phyloP scores from a whole-genome alignment of 2,888 invertebrate species.

The Latrodectus elegans region DNA sequence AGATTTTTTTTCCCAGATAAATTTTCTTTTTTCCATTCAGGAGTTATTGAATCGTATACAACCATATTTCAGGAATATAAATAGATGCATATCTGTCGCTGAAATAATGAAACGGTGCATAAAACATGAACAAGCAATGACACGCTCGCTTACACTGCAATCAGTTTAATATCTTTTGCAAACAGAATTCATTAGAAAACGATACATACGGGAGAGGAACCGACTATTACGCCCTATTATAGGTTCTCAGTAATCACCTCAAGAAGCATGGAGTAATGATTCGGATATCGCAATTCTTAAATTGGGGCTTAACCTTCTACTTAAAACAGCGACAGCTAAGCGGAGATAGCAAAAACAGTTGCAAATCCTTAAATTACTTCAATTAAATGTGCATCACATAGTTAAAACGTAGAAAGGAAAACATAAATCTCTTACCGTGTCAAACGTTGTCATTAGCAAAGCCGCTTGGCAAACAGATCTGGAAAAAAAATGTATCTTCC shows the following conservation, averaged over 20 bases:
- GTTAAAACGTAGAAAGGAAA: conserved; percentile 24
- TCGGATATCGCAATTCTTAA: background rate
- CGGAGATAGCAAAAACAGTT: background rate
- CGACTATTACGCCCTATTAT: background rate
- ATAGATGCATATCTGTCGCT: no score
- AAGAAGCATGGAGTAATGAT: background rate
- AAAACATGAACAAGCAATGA: no score
- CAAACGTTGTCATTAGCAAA: conserved; percentile 6
- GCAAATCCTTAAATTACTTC: conserved; percentile 43
- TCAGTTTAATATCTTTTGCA: no score
- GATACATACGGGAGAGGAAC: background rate
- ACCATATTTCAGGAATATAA: no score
- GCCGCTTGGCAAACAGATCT: conserved; percentile 12
- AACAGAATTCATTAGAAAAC: no score
- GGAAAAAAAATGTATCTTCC: conserved; percentile 9
- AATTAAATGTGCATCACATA: conserved; percentile 29
- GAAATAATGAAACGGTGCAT: no score
- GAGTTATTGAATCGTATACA: no score
- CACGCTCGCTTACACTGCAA: no score
- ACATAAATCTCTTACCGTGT: conserved; percentile 51
- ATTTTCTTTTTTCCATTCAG: no score
- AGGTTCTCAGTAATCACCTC: background rate
- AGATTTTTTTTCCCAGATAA: no score
- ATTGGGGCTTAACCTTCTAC: background rate
- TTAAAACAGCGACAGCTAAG: background rate